Conservation (phyloP, 2,797 vertebrate genomes). For the Neosalanx taihuensis region DNA sequence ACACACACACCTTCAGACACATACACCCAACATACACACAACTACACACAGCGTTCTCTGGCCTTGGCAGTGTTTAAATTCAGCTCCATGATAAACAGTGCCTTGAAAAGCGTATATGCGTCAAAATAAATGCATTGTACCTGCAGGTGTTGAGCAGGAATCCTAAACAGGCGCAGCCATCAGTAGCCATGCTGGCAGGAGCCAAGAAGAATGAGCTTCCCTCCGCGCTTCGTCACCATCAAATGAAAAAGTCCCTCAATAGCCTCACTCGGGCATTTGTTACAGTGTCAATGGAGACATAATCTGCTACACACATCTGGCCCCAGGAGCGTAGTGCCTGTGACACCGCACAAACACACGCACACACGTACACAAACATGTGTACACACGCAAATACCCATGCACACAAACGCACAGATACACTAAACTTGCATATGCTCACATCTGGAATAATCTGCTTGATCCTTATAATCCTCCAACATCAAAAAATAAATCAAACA, state of each 20-base stretch:
- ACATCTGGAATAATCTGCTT: conserved; percentile 61
- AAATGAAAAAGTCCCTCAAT: conserved; percentile 37
- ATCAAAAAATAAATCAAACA: conserved; percentile 56
- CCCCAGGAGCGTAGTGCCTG: conserved; percentile 7
- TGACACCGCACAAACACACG: conserved; percentile 26
- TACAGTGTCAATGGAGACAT: conserved; percentile 31
- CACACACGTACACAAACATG: conserved; percentile 27
- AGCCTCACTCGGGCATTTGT: conserved; percentile 31
- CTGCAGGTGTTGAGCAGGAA: conserved; percentile 36
- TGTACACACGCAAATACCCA: conserved; percentile 9
- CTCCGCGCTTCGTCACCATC: conserved; percentile 27
- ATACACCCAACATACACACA: conserved; percentile 5
- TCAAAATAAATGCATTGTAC: conserved; percentile 39
- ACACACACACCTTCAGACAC: not conserved
- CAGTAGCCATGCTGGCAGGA: conserved; percentile 18
- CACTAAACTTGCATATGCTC: conserved; percentile 63
- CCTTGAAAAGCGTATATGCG: not conserved
- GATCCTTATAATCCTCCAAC: conserved; percentile 69
- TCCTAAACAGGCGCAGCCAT: conserved; percentile 43
- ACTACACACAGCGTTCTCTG: conserved; percentile 11
- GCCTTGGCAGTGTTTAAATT: conserved; percentile 21
- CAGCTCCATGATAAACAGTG: conserved; percentile 10
- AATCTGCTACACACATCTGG: conserved; percentile 19
- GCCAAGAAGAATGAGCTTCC: conserved; percentile 29
- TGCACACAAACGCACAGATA: conserved; percentile 6